A percentile compares a stretch with the other conserved stretches of the same genome.
phyloP scores from a whole-genome alignment of 2,888 invertebrate genomes.

The Leptodirus hochenwartii region DNA sequence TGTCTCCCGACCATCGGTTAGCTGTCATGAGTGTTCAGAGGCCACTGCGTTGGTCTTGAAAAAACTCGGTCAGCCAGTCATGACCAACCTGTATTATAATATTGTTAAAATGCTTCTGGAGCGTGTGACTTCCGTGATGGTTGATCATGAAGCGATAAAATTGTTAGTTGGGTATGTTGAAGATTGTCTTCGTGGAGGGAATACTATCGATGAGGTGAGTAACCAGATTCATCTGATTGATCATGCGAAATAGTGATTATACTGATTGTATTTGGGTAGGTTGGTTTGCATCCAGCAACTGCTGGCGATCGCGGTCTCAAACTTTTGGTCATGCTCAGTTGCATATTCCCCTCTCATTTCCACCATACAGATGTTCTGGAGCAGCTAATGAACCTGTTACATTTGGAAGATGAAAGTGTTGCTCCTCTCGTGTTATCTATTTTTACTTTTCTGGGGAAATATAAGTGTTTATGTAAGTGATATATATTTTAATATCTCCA shows the following conservation, averaged over 20 bases:
- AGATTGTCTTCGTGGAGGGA: constrained; percentile 54
- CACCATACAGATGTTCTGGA: constrained; percentile 67
- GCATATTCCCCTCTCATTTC: constrained; percentile 87
- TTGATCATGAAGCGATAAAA: constrained; percentile 75
- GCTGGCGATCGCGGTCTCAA: constrained; percentile 82
- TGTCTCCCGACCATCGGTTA: constrained; percentile 75
- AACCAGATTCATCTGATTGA: too few relatives aligned
- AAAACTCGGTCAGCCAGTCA: constrained; percentile 83
- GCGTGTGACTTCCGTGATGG: constrained; percentile 89
- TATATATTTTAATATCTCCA: background rate
- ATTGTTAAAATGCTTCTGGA: constrained; percentile 91
- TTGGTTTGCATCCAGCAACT: constrained; percentile 62
- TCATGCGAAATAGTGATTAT: too few relatives aligned
- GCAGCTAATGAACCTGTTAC: constrained; percentile 57
- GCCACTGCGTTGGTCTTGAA: constrained; percentile 73
- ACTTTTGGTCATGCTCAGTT: constrained; percentile 73
- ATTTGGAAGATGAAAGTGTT: constrained; percentile 61
- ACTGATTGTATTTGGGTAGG: too few relatives aligned
- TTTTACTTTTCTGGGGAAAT: constrained; percentile 74
- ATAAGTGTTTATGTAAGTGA: constrained; percentile 56
- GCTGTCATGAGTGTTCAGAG: constrained; percentile 87
- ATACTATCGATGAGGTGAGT: constrained; percentile 49
- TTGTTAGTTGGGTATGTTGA: constrained; percentile 43
- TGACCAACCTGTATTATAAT: constrained; percentile 90
- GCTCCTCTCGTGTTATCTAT: constrained; percentile 69